Evolutionary conservation across 1,140 invertebrate species (phyloP).

Genomic region (Nymphalis io): DNA sequence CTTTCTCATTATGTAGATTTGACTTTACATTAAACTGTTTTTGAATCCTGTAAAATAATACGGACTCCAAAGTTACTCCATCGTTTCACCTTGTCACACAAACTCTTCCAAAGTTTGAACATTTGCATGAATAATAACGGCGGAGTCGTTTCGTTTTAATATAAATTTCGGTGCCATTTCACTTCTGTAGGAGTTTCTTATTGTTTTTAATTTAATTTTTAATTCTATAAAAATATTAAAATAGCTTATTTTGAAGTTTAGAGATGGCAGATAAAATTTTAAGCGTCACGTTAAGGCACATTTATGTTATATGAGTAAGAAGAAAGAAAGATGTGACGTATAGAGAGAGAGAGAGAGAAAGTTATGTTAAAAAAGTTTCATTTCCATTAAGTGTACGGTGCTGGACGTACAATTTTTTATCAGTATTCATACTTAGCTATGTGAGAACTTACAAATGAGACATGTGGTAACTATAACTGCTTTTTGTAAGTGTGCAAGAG

Average conservation of each 20-base stretch:
- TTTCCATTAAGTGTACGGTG: too few relatives aligned
- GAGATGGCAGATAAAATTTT: too few relatives aligned
- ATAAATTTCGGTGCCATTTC: constrained; percentile 24
- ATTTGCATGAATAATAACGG: constrained; percentile 34
- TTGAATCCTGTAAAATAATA: constrained; percentile 5
- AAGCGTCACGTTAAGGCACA: too few relatives aligned
- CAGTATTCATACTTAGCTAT: too few relatives aligned
- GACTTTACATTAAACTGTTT: constrained; percentile 10
- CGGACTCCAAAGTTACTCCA: constrained; percentile 6
- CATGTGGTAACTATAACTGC: too few relatives aligned
- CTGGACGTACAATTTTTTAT: too few relatives aligned
- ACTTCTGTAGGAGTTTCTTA: constrained; percentile 2
- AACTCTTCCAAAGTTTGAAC: constrained; percentile 27
- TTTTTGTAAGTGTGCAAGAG: too few relatives aligned
- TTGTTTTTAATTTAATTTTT: constrained; percentile 12
- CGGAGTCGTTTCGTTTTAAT: constrained; percentile 30
- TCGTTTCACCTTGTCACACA: constrained; percentile 23
- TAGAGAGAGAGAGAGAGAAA: too few relatives aligned
- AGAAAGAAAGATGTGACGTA: too few relatives aligned
- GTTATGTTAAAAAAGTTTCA: too few relatives aligned
- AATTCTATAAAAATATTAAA: not conserved
- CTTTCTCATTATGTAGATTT: constrained; percentile 8
- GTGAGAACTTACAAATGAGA: too few relatives aligned
- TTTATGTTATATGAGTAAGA: too few relatives aligned
- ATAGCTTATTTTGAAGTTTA: not conserved